Evolutionary conservation across 2,113 vertebrate species (phyloP), one percentile per base, ranked within the genome.

Genomic region (Ceyx melanurus): DNA sequence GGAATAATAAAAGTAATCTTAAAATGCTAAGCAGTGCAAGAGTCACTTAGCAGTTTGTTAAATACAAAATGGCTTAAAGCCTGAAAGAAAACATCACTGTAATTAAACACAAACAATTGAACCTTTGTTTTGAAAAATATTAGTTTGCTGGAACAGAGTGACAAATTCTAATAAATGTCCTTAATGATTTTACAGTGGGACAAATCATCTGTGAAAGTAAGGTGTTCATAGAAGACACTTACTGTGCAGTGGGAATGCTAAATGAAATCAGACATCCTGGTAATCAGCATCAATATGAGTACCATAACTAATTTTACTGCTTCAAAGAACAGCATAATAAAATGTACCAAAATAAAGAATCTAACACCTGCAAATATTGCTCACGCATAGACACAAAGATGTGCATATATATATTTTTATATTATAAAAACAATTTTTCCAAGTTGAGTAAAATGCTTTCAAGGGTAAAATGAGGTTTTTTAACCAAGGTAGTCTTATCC

Each of bases 141-240:
- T 95, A 83, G 90, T 95, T 90, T 50, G 3, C 46, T 96, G 80
- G 61, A 95, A 95, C 91, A 95, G 82, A 96, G 50, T 94, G 95
- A 89, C 96, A 97, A 96, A 92, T 89, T 97, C 81, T 96, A 97
- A 97, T 97, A 96, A 97, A 94, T 75, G 85, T 89, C 42, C 77
- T 95, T 97, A 97, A 97, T 97, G 94, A 96, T 97, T 97, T 97
- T 97, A 97, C 86, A 97, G 90, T 97, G 92, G 70, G 82, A 85
- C 54, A 97, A 97, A 97, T 97, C 93, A 97, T 94, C 94, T 96
- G 92, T 96, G 93, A 97, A 97, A 96, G 92, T 87, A 96, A 94
- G 89, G 56, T 86, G 58, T 79, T 96, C 97, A 86, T 94, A 97
- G 96, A 94, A 96, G 78, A 95, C 89, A 35, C 42, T 91, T 89